These are phyloP conservation scores for Chrysomela aeneicollis DNA, from an alignment of 2,888 invertebrate species.

Conservation along the genomic window DNA sequence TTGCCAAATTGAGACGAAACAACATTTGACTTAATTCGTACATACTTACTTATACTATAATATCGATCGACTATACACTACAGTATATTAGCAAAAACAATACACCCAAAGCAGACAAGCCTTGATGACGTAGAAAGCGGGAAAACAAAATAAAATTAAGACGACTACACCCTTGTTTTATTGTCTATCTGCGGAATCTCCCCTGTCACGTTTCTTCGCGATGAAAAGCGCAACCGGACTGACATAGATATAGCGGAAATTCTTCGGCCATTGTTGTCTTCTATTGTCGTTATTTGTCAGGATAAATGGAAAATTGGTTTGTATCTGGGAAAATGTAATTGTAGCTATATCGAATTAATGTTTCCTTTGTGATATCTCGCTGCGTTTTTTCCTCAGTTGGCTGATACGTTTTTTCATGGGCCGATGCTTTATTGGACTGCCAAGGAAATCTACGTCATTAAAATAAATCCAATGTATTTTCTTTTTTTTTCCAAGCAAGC, in stretches of 20 bases:
- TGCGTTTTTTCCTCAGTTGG: not conserved
- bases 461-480: not conserved
- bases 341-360: constrained; percentile 42
- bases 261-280: constrained; percentile 38
- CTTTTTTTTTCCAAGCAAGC: no score
- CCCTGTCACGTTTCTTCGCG: constrained; percentile 19
- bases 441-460: not conserved
- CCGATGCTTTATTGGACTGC: not conserved
- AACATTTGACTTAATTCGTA: no score
- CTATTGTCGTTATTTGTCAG: constrained; percentile 48
- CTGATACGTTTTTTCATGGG: not conserved
- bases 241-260: constrained; percentile 30
- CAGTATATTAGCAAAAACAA: no score
- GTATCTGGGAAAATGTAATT: constrained; percentile 47
- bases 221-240: constrained; percentile 17
- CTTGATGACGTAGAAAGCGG: not conserved
- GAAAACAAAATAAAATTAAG: constrained; percentile 13
- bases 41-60: no score
- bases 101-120: not conserved
- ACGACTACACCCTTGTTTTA: constrained; percentile 3
- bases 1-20: no score
- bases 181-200: constrained; percentile 15
- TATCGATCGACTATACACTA: no score
- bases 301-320: constrained; percentile 49
- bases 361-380: constrained; percentile 22